A percentile compares a stretch with the other conserved stretches of the same genome.
Evolutionary conservation across 2,113 vertebrate genomes (phyloP).

Genomic region (Dicentrarchus labrax): DNA sequence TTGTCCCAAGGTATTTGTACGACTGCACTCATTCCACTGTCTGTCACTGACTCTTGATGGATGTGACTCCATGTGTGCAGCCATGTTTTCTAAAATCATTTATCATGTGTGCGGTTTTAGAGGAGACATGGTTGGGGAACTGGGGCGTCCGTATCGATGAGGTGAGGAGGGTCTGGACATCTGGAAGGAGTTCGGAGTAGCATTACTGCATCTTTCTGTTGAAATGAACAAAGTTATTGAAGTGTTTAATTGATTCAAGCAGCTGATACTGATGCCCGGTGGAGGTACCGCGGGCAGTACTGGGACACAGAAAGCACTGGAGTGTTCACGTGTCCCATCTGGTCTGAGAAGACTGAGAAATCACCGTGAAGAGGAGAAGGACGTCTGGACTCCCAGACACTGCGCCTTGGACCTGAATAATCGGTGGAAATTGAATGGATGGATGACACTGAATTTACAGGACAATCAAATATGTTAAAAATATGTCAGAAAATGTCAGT

Average conservation of each 20-base stretch:
- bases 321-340: constrained; percentile 25
- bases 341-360: not conserved
- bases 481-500: not conserved
- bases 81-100: too few species aligned
- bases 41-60: too few species aligned
- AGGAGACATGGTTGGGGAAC: too few species aligned
- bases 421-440: not conserved
- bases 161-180: too few species aligned
- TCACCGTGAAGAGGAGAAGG: not conserved
- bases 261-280: not conserved
- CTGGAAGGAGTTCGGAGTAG: too few species aligned
- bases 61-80: too few species aligned
- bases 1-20: too few species aligned
- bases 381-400: not conserved
- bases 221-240: constrained; percentile 11
- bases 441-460: not conserved
- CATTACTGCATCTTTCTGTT: too few species aligned
- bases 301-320: not conserved
- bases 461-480: not conserved
- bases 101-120: too few species aligned
- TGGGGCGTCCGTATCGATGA: too few species aligned
- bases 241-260: constrained; percentile 20
- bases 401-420: not conserved
- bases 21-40: too few species aligned
- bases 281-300: not conserved